These are phyloP conservation scores for Parauchenoglanis punctatus DNA, from an alignment of 2,797 vertebrate species.

Conservation along the genomic window DNA sequence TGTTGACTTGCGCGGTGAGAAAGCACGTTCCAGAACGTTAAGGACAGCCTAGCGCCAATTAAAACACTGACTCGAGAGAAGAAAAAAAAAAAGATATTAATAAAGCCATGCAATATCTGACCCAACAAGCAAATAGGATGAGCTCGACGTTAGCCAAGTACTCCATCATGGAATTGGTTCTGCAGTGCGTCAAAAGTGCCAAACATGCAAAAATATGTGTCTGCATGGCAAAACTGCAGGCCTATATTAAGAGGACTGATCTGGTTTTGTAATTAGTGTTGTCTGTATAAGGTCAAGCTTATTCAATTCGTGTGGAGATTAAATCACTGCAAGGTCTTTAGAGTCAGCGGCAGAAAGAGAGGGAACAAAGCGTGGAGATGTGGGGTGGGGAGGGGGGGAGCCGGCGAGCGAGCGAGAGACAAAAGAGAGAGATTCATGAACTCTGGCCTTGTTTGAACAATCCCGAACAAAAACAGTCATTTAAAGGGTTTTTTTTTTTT, in stretches of 20 bases:
- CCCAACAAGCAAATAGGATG: conserved; percentile 53
- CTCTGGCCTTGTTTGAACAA: conserved; percentile 55
- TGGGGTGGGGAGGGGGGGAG: not conserved
- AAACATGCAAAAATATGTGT: conserved; percentile 58
- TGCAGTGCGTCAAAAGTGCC: conserved; percentile 54
- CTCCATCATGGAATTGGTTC: conserved; percentile 56
- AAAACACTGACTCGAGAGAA: conserved; percentile 33
- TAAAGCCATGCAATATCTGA: conserved; percentile 47
- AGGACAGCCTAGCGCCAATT: conserved; percentile 56
- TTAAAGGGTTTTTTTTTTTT: conserved; percentile 49
- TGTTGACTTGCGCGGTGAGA: conserved; percentile 34
- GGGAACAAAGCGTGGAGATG: conserved; percentile 25
- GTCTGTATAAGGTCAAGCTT: conserved; percentile 63
- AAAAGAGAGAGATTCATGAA: conserved; percentile 47
- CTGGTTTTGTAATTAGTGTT: conserved; percentile 63
- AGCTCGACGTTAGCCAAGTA: conserved; percentile 53
- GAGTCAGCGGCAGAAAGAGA: conserved; percentile 50
- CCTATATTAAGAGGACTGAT: conserved; percentile 57
- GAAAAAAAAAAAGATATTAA: not conserved
- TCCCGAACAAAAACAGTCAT: conserved; percentile 57
- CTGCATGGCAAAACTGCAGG: conserved; percentile 50
- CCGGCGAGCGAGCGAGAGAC: conserved; percentile 33
- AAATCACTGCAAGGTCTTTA: conserved; percentile 57
- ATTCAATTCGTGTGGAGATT: conserved; percentile 59
- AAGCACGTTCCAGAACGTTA: conserved; percentile 37